These are phyloP conservation scores for Drosophila mulleri DNA, from an alignment of 2,888 invertebrate species.

Conservation along the genomic window DNA sequence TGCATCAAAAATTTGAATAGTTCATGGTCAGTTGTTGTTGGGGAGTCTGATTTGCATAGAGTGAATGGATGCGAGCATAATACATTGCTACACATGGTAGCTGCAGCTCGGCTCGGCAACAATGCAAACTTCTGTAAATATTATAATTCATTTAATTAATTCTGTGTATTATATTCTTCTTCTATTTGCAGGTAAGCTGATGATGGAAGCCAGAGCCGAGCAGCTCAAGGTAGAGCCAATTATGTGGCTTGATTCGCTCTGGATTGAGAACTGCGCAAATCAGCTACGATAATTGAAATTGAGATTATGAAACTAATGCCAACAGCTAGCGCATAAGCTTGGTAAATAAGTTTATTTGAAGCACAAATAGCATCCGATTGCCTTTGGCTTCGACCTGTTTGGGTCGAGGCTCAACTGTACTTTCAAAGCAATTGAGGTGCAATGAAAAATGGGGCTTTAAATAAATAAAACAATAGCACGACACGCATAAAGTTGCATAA, in stretches of 20 bases:
- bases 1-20: conserved; percentile 51
- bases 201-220: not conserved
- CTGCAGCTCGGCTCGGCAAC: conserved; percentile 2
- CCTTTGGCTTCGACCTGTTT: not conserved
- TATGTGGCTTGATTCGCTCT: not conserved
- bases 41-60: conserved; percentile 64
- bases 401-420: conserved; percentile 7
- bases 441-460: not conserved
- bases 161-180: conserved; percentile 14
- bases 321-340: not conserved
- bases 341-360: not conserved
- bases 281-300: not conserved
- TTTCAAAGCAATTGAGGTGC: not conserved
- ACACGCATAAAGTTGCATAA: conserved; percentile 71
- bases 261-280: not conserved
- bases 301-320: not conserved
- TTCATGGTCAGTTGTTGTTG: conserved; percentile 64
- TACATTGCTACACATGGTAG: conserved; percentile 22
- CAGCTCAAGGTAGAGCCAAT: not conserved
- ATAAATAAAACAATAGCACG: conserved; percentile 7
- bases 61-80: conserved; percentile 27
- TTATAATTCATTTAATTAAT: conserved; percentile 45
- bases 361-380: not conserved
- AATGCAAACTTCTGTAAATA: conserved; percentile 17
- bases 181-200: conserved; percentile 50